Conservation (phyloP, 92 coral and sea anemone species). For the Blastomussa wellsi region DNA sequence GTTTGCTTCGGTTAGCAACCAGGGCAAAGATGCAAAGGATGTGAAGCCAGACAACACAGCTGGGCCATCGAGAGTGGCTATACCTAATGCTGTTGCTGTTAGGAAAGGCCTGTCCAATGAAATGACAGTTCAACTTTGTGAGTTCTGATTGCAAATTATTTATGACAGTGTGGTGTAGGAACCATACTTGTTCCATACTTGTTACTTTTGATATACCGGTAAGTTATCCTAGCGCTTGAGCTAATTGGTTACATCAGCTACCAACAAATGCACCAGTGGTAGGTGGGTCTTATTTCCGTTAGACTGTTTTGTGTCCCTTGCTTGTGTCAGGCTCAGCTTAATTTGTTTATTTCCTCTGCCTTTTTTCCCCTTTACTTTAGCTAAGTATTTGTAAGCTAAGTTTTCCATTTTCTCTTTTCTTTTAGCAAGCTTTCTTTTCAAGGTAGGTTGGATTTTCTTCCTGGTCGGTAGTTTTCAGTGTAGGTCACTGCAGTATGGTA, state of each 20-base stretch:
- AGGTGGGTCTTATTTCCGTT: too few species aligned
- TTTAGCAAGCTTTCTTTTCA: constrained; percentile 77
- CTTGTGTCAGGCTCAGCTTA: too few species aligned
- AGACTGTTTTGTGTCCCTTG: too few species aligned
- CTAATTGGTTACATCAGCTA: too few species aligned
- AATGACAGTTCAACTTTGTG: constrained; percentile 69
- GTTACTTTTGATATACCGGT: too few species aligned
- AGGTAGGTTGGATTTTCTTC: constrained; percentile 47
- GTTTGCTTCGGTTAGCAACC: constrained; percentile 31
- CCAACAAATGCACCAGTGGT: too few species aligned
- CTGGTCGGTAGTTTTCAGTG: too few species aligned
- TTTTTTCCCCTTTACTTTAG: neutral
- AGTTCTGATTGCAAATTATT: constrained; percentile 1
- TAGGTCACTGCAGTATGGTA: too few species aligned
- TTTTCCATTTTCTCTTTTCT: neutral
- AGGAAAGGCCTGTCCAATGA: constrained; percentile 79
- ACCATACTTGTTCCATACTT: too few species aligned
- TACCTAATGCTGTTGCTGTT: constrained; percentile 32
- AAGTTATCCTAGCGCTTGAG: too few species aligned
- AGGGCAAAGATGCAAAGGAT: constrained; percentile 10
- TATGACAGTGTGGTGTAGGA: neutral
- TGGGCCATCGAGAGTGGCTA: constrained; percentile 56
- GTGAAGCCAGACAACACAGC: constrained; percentile 21
- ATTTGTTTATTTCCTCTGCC: neutral
- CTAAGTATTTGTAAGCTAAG: neutral